Conservation (phyloP, 1,140 invertebrate genomes). For the Drosophila lacertosa region DNA sequence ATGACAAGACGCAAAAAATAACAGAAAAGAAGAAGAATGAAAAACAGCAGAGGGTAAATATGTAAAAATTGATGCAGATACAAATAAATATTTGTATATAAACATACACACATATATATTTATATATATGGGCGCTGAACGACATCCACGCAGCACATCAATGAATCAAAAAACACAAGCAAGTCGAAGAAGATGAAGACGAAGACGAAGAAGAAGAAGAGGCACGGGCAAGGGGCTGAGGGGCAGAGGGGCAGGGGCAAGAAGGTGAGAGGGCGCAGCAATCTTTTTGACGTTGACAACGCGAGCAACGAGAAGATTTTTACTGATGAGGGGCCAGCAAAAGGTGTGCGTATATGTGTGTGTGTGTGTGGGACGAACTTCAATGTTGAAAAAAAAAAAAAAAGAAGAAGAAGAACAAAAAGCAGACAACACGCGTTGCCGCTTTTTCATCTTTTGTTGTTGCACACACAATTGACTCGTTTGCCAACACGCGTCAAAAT, state of each 20-base stretch:
- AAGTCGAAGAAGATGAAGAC: slow-evolving; percentile 26
- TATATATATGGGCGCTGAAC: slow-evolving; percentile 28
- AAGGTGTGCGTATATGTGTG: slow-evolving; percentile 50
- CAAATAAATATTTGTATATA: slow-evolving; percentile 15
- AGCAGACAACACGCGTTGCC: slow-evolving; percentile 7
- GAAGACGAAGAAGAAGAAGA: slow-evolving; percentile 11
- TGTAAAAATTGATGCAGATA: slow-evolving; percentile 28
- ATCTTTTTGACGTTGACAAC: slow-evolving; percentile 68
- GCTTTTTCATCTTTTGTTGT: slow-evolving; percentile 5
- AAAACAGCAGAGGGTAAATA: slow-evolving; percentile 23
- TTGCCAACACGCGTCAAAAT: slow-evolving; percentile 67
- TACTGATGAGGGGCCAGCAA: slow-evolving; percentile 51
- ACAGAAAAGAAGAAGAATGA: slow-evolving; percentile 1
- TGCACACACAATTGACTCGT: slow-evolving; percentile 70
- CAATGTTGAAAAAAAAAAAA: slow-evolving; percentile 57
- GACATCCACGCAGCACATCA: slow-evolving; percentile 76
- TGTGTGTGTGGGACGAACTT: slow-evolving; percentile 70
- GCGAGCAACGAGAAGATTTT: slow-evolving; percentile 27
- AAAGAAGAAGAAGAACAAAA: slow-evolving; percentile 11
- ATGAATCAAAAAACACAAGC: slow-evolving; percentile 75
- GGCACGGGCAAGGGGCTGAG: slow-evolving; percentile 2
- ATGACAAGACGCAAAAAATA: slow-evolving; percentile 57
- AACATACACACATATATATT: slow-evolving; percentile 15
- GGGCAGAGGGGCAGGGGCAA: slow-evolving; percentile 3
- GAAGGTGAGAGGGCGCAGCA: slow-evolving; percentile 76